Base-by-base conservation (phyloP, 2,797 vertebrate genomes). In the Agapornis canus region DNA sequence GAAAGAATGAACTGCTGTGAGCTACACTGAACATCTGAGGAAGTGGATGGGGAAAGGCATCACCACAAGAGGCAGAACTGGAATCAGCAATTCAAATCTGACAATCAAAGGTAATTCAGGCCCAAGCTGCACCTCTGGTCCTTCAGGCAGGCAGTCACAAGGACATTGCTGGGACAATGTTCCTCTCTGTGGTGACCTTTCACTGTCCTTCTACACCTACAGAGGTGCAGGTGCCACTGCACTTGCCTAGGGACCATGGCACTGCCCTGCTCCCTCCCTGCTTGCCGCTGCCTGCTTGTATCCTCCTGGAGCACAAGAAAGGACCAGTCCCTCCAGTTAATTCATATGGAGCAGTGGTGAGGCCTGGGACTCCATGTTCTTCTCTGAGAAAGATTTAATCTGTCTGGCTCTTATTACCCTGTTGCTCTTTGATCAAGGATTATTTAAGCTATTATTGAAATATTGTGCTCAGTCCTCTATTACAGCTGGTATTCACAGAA, bases 381-480 rank as follows among this genome's bases (percentile, higher is more conserved):
- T 84, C 72, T 82, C 71, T 47, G 68, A 93, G 68, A 64, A 95
- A 93, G 71, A 92, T 61, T 95, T 90, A 94, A 93, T 89, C 81
- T 85, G 71, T 89, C 75, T 85, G 61, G 45, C n/a, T 85, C 56
- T 91, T 87, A 87, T 72, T 64, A 89, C 31, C 57, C 66, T 14
- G 10, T 42, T 90, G 64, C 75, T 87, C 75, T 93, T 90, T 92
- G 93, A 94, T 73, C 68, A 78, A 91, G 61, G 54, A 68, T 92
- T 93, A 93, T 89, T 95, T 85, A 91, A 84, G 57, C 72, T 89
- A 65, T 47, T 93, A 79, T 47, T 80, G 78, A 93, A 95, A 90
- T 92, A 92, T 51, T 82, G 75, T 59, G 61, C 76, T 91, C 89
- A 89, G 84, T 82, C 64, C 87, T 89, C 78, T 75, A 48, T 94